These are phyloP conservation scores for Verasper variegatus DNA, from an alignment of 2,113 vertebrate species.

Conservation along the genomic window DNA sequence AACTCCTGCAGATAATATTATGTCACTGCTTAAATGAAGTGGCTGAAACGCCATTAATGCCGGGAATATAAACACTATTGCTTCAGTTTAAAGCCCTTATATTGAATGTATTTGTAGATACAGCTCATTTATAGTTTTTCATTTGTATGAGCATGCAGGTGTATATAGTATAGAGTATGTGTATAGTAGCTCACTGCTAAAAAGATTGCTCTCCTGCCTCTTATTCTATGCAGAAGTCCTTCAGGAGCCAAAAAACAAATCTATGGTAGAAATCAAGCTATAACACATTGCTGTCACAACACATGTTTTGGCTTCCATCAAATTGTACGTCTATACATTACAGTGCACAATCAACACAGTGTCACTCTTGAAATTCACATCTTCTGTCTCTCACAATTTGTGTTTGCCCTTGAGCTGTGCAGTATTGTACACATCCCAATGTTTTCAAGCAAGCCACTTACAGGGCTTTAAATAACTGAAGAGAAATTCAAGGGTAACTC, in stretches of 20 bases:
- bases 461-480: slow-evolving; percentile 36
- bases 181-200: neutral
- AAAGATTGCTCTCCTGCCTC: neutral
- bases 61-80: slow-evolving; percentile 38
- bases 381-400: neutral
- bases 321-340: neutral
- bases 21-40: slow-evolving; percentile 58
- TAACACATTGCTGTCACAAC: neutral
- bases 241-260: slow-evolving; percentile 9
- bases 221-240: slow-evolving; percentile 10
- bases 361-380: neutral
- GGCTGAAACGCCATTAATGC: slow-evolving; percentile 54
- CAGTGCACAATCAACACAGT: slow-evolving; percentile 13
- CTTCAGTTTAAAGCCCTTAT: slow-evolving; percentile 32
- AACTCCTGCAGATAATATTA: slow-evolving; percentile 52
- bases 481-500: slow-evolving; percentile 20
- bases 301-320: slow-evolving; percentile 3
- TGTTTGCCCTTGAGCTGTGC: slow-evolving; percentile 14
- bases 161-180: neutral
- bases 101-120: slow-evolving; percentile 34
- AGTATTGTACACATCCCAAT: slow-evolving; percentile 9
- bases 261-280: neutral
- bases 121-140: slow-evolving; percentile 20
- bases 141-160: neutral
- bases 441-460: slow-evolving; percentile 41